Conservation (phyloP, 1,140 invertebrate species). For the Steinernema feltiae region DNA sequence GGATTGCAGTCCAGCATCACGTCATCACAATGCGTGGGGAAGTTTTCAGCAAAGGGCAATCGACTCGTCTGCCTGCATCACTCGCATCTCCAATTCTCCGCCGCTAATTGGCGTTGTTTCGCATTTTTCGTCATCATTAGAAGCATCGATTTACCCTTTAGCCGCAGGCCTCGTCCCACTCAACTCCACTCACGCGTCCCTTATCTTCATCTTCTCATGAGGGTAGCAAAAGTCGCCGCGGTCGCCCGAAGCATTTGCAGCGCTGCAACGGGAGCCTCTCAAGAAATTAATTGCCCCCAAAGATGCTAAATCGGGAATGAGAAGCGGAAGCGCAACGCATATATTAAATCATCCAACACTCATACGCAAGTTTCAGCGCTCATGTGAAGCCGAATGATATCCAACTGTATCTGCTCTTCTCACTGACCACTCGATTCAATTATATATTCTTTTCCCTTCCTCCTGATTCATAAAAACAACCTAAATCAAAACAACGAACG, state of each 20-base stretch:
- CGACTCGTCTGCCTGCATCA: background rate
- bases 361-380: background rate
- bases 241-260: background rate
- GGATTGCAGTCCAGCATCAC: background rate
- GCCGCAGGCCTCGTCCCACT: background rate
- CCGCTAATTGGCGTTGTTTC: background rate
- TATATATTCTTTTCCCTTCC: too few relatives aligned
- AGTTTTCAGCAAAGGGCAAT: background rate
- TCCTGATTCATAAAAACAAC: too few relatives aligned
- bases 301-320: background rate
- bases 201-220: background rate
- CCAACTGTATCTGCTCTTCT: too few relatives aligned
- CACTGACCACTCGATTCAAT: too few relatives aligned
- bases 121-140: background rate
- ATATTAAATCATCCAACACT: background rate
- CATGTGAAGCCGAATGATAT: too few relatives aligned
- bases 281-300: background rate
- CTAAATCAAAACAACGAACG: too few relatives aligned
- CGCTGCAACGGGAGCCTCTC: background rate
- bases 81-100: background rate
- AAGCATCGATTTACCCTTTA: background rate
- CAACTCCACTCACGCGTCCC: background rate
- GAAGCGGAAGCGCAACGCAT: constrained; percentile 3
- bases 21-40: background rate
- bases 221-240: background rate